Base-by-base conservation (phyloP, 2,888 invertebrate genomes). In the Drosophila aldrichi region DNA sequence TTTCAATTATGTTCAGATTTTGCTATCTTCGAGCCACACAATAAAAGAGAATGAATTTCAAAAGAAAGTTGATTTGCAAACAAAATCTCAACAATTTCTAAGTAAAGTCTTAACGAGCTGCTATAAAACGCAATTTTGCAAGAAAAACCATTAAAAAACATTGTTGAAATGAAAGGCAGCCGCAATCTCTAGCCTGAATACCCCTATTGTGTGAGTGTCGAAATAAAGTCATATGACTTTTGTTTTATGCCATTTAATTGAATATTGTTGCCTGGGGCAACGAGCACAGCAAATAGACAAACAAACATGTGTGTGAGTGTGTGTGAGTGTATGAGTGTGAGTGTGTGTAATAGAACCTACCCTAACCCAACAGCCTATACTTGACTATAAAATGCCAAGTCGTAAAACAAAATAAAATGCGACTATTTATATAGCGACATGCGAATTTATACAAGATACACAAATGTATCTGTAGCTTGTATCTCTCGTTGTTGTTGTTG, bases 221-320 rank as follows among this genome's bases (percentile, higher is more conserved):
- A 77, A 76, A 77, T 64, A 77, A 51, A 43, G 63, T 61, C 36
- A 69, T 54, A 44, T 64, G 74, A 58, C 74, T 79, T 71, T 75
- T 61, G 49, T 65, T 76, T 68, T 66, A 65, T 64, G 66, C 14
- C 75, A 81, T 69, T 82, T 73, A 78, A 76, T 76, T 74, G 78
- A 73, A 76, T 78, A 68, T 73, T 49, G 82, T 78, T 80, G 75
- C 83, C 75, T 8, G 12, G 55, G 72, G 82, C 77, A 77, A 81
- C 82, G 12, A 44, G 40, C 32, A n/a, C 10, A 43, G 57, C 18
- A 51, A 40, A 38, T 41, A 66, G 49, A 43, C 67, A 70, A 25
- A 22, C 25, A 44, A 2, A 44, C 1, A 18, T 5, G 9, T 43
- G 9, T 20, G 20, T 18, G 18, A 9, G 41, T 18, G 41, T 0